These are phyloP conservation scores for Geodia barretti DNA, from an alignment of 37 sponge, comb jelly and placozoan genomes.

Conservation along the genomic window DNA sequence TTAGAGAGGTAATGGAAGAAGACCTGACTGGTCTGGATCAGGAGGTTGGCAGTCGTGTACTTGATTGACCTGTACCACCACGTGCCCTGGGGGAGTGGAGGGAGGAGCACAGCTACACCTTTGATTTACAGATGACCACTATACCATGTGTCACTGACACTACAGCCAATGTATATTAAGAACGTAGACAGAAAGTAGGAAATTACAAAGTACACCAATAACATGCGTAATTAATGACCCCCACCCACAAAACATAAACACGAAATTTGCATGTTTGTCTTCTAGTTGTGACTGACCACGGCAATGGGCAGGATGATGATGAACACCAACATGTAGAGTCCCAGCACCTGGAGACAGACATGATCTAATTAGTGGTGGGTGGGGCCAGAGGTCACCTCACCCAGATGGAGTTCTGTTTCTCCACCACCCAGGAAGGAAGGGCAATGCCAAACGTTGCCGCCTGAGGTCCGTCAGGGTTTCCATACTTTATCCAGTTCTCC, in stretches of 20 bases:
- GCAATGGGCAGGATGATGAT: conserved; percentile 74
- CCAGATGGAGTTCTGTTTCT: conserved; percentile 82
- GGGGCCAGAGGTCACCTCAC: conserved; percentile 16
- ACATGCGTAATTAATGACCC: too few relatives aligned
- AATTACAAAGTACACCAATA: neutral
- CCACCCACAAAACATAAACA: too few relatives aligned
- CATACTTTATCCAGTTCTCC: conserved; percentile 91
- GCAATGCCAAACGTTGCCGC: conserved; percentile 91
- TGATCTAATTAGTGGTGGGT: too few relatives aligned
- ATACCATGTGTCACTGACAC: neutral
- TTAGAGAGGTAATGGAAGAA: conserved; percentile 58
- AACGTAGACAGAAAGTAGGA: neutral
- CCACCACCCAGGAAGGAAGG: conserved; percentile 95
- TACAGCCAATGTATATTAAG: neutral
- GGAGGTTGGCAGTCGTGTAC: conserved; percentile 79
- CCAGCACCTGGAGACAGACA: conserved; percentile 50
- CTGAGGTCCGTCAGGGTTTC: conserved; percentile 92
- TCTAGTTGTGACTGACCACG: conserved; percentile 58
- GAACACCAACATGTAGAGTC: conserved; percentile 69
- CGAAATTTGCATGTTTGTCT: too few relatives aligned
- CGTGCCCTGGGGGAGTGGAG: conserved; percentile 52
- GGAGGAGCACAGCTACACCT: neutral
- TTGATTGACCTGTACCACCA: conserved; percentile 97
- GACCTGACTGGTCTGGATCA: conserved; percentile 72
- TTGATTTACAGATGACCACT: neutral